phyloP scores from a whole-genome alignment of 2,797 vertebrate genomes.

The Hydrophis major region DNA sequence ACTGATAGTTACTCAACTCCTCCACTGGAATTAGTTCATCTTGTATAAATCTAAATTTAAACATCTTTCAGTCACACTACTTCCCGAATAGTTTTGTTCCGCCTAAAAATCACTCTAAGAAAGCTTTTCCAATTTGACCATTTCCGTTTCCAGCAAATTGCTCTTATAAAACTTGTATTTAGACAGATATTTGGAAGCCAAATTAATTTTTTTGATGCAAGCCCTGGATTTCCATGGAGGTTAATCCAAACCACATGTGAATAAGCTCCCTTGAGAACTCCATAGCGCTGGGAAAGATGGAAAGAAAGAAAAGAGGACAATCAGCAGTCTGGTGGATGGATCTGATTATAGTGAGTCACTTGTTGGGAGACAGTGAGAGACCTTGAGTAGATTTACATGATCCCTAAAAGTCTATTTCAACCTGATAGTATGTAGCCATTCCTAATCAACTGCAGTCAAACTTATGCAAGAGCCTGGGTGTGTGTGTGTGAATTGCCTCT shows the following conservation, averaged over 20 bases:
- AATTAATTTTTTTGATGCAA: slow-evolving; percentile 45
- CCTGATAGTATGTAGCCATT: background rate
- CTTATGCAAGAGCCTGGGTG: background rate
- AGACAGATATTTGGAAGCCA: slow-evolving; percentile 41
- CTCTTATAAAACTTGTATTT: slow-evolving; percentile 31
- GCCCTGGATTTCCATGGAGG: slow-evolving; percentile 46
- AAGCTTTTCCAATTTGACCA: slow-evolving; percentile 46
- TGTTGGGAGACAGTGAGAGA: background rate
- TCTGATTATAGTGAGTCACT: background rate
- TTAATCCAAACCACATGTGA: slow-evolving; percentile 52
- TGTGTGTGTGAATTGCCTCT: background rate
- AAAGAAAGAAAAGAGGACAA: background rate
- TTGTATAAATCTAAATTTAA: slow-evolving; percentile 55
- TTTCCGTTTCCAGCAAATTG: background rate
- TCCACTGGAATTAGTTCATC: slow-evolving; percentile 59
- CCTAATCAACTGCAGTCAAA: background rate
- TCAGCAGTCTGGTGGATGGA: background rate
- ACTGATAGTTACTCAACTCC: slow-evolving; percentile 53
- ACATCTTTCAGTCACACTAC: slow-evolving; percentile 34
- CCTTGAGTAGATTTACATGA: background rate
- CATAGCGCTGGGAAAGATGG: background rate
- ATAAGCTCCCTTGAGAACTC: background rate
- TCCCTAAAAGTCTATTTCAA: background rate
- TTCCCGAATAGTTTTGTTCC: slow-evolving; percentile 50
- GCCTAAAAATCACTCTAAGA: slow-evolving; percentile 22